Conservation (phyloP, 2,113 vertebrate species). For the Trogon surrucura region DNA sequence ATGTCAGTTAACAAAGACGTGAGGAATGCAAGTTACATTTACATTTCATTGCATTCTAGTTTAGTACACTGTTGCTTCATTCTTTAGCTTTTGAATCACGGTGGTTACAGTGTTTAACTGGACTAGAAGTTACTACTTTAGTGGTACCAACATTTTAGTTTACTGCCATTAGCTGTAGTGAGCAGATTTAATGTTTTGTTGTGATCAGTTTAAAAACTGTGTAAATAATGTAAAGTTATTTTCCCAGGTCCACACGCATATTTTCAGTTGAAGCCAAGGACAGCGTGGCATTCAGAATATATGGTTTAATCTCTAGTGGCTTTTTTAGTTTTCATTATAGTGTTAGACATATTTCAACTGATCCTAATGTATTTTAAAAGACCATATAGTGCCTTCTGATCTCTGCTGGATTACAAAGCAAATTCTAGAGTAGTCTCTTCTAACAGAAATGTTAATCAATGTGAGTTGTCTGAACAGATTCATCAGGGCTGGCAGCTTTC, state of each 20-base stretch:
- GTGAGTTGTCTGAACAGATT: background rate
- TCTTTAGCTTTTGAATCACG: background rate
- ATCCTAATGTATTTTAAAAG: background rate
- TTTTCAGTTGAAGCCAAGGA: background rate
- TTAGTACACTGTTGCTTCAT: background rate
- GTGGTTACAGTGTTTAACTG: background rate
- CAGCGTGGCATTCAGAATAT: background rate
- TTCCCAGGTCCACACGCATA: background rate
- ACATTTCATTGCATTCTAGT: background rate
- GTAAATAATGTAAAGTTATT: background rate
- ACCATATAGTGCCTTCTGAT: background rate
- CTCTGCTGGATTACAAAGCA: conserved; percentile 1
- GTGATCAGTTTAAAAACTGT: background rate
- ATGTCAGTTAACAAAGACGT: background rate
- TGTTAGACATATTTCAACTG: background rate
- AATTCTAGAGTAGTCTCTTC: background rate
- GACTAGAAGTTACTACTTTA: background rate
- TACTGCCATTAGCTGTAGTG: fast-evolving
- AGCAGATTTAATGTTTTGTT: background rate
- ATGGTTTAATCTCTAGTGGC: background rate
- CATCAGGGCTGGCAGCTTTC: background rate
- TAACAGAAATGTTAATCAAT: background rate
- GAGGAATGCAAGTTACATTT: background rate
- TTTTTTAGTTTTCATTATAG: background rate
- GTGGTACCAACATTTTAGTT: background rate